These are phyloP conservation scores for Plutella xylostella DNA, from an alignment of 2,888 invertebrate species.

Conservation along the genomic window DNA sequence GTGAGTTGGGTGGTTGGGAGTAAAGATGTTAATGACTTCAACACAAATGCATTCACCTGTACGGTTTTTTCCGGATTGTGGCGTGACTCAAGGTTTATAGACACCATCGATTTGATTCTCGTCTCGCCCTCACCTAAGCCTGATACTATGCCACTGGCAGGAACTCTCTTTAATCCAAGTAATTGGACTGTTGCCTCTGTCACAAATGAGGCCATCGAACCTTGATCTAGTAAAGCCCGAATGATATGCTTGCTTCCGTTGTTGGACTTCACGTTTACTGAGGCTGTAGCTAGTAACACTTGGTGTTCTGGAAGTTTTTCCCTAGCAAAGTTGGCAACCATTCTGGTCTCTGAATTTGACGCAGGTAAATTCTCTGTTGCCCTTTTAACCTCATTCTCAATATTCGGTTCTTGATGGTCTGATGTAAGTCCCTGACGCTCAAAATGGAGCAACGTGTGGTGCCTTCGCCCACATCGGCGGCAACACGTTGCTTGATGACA, in stretches of 20 bases:
- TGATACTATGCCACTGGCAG: conserved; percentile 16
- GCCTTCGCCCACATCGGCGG: neutral
- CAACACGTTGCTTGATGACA: neutral
- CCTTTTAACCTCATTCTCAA: too few relatives aligned
- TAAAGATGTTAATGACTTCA: too few relatives aligned
- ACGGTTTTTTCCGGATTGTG: conserved; percentile 9
- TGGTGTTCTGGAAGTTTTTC: conserved; percentile 6
- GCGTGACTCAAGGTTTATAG: conserved; percentile 12
- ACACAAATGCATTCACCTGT: conserved; percentile 18
- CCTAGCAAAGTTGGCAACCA: too few relatives aligned
- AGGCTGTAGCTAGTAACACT: conserved; percentile 9
- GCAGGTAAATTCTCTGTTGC: too few relatives aligned
- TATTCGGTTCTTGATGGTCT: neutral
- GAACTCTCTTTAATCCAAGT: conserved; percentile 14
- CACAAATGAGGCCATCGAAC: conserved; percentile 10
- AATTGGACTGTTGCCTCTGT: conserved; percentile 17
- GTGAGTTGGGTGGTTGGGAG: too few relatives aligned
- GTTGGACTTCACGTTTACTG: conserved; percentile 6
- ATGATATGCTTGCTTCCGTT: conserved; percentile 6
- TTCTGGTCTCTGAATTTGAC: too few relatives aligned
- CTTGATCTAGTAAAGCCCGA: conserved; percentile 10
- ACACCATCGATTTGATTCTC: conserved; percentile 14
- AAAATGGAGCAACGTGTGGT: neutral
- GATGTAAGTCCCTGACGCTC: neutral
- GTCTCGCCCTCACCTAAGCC: conserved; percentile 17